Conservation (phyloP, 2,113 vertebrate species). For the Nerophis ophidion region DNA sequence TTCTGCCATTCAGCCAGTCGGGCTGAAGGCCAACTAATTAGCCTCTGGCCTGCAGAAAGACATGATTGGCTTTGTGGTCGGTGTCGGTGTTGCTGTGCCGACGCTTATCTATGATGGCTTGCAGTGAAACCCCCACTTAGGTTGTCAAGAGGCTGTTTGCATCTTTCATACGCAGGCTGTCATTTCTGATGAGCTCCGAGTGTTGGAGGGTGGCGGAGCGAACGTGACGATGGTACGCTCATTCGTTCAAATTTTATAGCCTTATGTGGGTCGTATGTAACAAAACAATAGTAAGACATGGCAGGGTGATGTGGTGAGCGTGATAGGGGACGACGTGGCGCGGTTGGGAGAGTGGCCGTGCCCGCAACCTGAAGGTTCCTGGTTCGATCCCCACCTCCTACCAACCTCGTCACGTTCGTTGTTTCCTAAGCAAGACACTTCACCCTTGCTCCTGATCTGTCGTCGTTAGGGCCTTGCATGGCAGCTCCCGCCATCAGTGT, state of each 20-base stretch:
- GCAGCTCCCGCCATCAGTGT: no score
- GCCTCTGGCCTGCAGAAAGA: slow-evolving; percentile 49
- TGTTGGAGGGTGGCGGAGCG: slow-evolving; percentile 20
- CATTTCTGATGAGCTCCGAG: slow-evolving; percentile 37
- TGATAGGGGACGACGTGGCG: no score
- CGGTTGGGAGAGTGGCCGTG: no score
- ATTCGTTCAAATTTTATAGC: slow-evolving; percentile 34
- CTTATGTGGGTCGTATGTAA: slow-evolving; percentile 22
- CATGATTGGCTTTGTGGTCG: slow-evolving; percentile 37
- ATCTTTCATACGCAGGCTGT: slow-evolving; percentile 32
- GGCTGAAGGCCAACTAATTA: slow-evolving; percentile 50
- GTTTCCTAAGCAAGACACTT: no score
- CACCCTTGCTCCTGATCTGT: no score
- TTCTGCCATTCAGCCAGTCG: slow-evolving; percentile 26
- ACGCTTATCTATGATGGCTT: slow-evolving; percentile 48
- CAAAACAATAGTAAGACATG: no score
- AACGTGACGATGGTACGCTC: slow-evolving; percentile 33
- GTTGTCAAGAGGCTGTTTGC: slow-evolving; percentile 46
- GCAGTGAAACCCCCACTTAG: slow-evolving; percentile 46
- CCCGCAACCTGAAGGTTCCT: no score
- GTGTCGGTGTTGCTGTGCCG: slow-evolving; percentile 24
- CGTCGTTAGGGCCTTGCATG: no score
- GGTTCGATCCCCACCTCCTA: no score
- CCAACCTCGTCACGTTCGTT: no score
- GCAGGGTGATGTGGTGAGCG: no score